These are phyloP conservation scores for Sarcophaga rosellei DNA, from an alignment of 2,888 invertebrate species.

Conservation along the genomic window DNA sequence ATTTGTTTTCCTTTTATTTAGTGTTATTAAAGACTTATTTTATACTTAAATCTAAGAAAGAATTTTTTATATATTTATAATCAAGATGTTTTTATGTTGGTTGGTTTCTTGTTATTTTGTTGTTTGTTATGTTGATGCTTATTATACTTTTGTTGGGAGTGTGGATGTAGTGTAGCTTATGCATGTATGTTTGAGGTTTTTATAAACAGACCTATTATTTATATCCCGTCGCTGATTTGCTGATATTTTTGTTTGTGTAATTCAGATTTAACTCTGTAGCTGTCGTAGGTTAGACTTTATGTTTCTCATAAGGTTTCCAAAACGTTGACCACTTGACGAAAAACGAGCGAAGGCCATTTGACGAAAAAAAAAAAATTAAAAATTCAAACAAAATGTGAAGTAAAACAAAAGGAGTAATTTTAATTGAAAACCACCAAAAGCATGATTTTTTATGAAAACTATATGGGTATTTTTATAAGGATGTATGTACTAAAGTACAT, in stretches of 20 bases:
- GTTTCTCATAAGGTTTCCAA: conserved; percentile 24
- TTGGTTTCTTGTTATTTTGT: conserved; percentile 1
- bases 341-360: conserved; percentile 1
- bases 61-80: conserved; percentile 64
- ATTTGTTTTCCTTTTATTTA: conserved; percentile 40
- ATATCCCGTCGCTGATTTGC: conserved; percentile 32
- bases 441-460: conserved; percentile 61
- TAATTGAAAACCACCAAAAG: conserved; percentile 56
- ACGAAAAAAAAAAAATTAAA: conserved; percentile 43
- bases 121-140: conserved; percentile 60
- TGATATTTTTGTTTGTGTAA: conserved; percentile 11
- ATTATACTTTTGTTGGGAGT: conserved; percentile 48
- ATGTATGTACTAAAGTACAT: conserved; percentile 54
- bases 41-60: conserved; percentile 66
- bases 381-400: conserved; percentile 24
- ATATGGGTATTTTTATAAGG: conserved; percentile 49
- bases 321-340: background rate
- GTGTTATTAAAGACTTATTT: conserved; percentile 62
- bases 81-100: conserved; percentile 54
- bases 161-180: conserved; percentile 47
- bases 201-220: conserved; percentile 34
- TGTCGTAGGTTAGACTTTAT: conserved; percentile 36
- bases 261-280: conserved; percentile 52
- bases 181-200: conserved; percentile 5
- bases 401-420: conserved; percentile 58